phyloP scores from a whole-genome alignment of 2,888 invertebrate genomes.

The Cremastobaeus sp. region DNA sequence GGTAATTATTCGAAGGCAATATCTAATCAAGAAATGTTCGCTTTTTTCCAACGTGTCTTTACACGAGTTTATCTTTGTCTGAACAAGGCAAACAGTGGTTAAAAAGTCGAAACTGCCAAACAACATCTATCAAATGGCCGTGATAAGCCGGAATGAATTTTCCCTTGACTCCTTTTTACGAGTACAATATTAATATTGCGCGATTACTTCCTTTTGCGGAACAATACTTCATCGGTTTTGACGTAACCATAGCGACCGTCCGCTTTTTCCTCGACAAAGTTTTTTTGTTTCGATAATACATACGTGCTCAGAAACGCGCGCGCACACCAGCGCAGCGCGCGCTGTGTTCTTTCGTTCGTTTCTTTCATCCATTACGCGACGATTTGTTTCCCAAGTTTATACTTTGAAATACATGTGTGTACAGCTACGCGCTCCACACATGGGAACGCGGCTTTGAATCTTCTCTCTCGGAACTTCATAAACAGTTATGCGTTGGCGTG shows the following conservation, averaged over 20 bases:
- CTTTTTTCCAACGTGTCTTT: too few relatives aligned
- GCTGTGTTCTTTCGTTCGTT: conserved; percentile 52
- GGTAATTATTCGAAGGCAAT: too few relatives aligned
- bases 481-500: conserved; percentile 50
- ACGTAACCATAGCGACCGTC: conserved; percentile 73
- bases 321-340: neutral
- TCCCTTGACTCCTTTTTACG: conserved; percentile 7
- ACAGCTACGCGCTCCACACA: conserved; percentile 28
- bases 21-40: too few relatives aligned
- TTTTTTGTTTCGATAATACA: conserved; percentile 61
- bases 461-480: conserved; percentile 40
- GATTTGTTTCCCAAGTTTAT: conserved; percentile 64
- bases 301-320: conserved; percentile 9
- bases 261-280: conserved; percentile 59
- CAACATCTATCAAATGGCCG: neutral
- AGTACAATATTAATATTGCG: conserved; percentile 44
- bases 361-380: conserved; percentile 63
- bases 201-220: conserved; percentile 62
- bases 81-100: too few relatives aligned
- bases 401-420: conserved; percentile 59
- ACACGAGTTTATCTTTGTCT: too few relatives aligned
- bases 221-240: conserved; percentile 74
- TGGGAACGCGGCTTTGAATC: conserved; percentile 26
- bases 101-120: neutral
- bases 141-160: conserved; percentile 6